A percentile compares a stretch with the other conserved stretches of the same genome.
Conservation (phyloP, 2,797 vertebrate genomes). For the Melanotaenia boesemani region DNA sequence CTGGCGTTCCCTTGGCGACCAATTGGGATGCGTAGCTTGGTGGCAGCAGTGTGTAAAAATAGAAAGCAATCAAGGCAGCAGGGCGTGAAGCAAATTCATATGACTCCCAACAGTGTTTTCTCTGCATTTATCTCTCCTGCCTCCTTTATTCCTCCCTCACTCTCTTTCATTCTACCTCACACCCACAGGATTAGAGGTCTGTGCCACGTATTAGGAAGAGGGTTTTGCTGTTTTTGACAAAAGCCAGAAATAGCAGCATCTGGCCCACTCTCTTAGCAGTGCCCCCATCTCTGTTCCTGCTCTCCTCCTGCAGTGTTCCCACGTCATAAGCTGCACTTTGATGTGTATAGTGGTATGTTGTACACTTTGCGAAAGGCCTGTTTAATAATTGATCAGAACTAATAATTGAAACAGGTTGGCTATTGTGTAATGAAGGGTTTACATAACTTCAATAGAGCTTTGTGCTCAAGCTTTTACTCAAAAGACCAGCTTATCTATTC, state of each 20-base stretch:
- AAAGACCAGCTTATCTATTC: constrained; percentile 54
- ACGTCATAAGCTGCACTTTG: constrained; percentile 60
- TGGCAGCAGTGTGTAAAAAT: constrained; percentile 86
- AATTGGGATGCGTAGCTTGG: constrained; percentile 84
- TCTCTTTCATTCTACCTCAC: constrained; percentile 77
- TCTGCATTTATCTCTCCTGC: constrained; percentile 77
- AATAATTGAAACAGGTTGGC: constrained; percentile 70
- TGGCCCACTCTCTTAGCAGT: constrained; percentile 67
- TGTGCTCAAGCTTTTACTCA: constrained; percentile 44
- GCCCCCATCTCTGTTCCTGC: constrained; percentile 47
- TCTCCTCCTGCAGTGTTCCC: constrained; percentile 48
- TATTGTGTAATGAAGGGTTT: constrained; percentile 76
- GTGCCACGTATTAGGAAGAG: constrained; percentile 74
- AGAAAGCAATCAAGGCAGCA: constrained; percentile 86
- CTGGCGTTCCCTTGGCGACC: constrained; percentile 84
- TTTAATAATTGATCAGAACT: constrained; percentile 72
- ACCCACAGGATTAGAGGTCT: constrained; percentile 81
- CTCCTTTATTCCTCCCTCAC: constrained; percentile 70
- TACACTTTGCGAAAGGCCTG: constrained; percentile 45
- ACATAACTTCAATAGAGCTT: constrained; percentile 63
- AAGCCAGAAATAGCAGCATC: constrained; percentile 80
- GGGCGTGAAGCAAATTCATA: constrained; percentile 85
- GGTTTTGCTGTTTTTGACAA: constrained; percentile 80
- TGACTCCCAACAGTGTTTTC: constrained; percentile 81
- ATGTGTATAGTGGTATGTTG: constrained; percentile 53